Percentiles rank a stretch among this genome's conserved stretches.
Conservation (phyloP, 2,888 invertebrate species). For the Dichetophora obliterata region DNA sequence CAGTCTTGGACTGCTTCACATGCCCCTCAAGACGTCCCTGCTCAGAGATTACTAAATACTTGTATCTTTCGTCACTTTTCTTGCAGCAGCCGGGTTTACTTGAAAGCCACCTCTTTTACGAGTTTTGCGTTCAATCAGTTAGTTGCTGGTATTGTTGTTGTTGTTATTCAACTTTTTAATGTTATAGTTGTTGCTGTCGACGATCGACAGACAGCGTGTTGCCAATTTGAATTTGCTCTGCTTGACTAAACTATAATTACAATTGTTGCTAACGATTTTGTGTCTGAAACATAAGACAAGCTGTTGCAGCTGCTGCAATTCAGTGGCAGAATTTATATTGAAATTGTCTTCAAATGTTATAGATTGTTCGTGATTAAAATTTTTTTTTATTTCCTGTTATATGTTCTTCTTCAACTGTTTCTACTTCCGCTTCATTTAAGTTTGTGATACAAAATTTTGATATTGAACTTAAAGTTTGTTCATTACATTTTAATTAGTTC, state of each 20-base stretch:
- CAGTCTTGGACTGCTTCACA: neutral
- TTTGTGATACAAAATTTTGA: no score
- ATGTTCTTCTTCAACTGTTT: no score
- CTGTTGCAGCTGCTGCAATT: neutral
- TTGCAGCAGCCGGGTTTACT: neutral
- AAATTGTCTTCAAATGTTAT: neutral
- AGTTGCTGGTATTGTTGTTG: neutral
- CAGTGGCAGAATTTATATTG: neutral
- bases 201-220: constrained; percentile 14
- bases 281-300: constrained; percentile 6
- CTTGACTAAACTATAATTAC: constrained; percentile 23
- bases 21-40: neutral
- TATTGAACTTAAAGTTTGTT: no score
- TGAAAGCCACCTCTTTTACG: neutral
- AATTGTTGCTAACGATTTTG: constrained; percentile 12
- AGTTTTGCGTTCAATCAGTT: neutral
- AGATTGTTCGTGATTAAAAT: no score
- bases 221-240: constrained; percentile 30
- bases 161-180: neutral
- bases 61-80: neutral
- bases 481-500: no score
- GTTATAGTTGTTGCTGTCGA: constrained; percentile 3
- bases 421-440: no score
- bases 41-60: neutral
- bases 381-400: no score